A percentile compares a stretch with the other conserved stretches of the same genome.
Conservation (phyloP, 2,797 vertebrate species). For the Clarias platycephalus region DNA sequence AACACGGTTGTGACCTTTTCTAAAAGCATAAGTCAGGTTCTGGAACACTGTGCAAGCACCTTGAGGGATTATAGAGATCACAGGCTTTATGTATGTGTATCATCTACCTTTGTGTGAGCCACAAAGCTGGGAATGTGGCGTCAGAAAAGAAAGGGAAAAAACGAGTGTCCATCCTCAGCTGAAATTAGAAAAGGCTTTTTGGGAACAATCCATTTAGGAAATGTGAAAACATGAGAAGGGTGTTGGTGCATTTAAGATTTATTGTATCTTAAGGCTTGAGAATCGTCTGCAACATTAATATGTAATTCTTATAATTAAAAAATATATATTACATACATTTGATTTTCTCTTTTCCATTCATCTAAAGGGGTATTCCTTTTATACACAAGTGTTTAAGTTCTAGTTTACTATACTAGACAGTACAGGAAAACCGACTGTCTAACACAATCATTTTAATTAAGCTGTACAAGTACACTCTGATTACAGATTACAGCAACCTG, state of each 20-base stretch:
- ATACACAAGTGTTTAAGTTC: background rate
- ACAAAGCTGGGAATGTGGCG: background rate
- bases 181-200: background rate
- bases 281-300: background rate
- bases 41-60: background rate
- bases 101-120: constrained; percentile 10
- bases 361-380: background rate
- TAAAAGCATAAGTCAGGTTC: constrained; percentile 15
- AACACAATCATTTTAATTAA: background rate
- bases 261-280: background rate
- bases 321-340: background rate
- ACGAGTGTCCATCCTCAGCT: background rate
- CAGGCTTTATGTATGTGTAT: constrained; percentile 20
- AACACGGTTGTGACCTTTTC: constrained; percentile 18
- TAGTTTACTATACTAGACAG: background rate
- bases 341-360: background rate
- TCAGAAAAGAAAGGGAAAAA: background rate
- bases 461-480: background rate
- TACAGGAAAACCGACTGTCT: background rate
- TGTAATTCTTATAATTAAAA: background rate
- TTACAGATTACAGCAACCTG: background rate
- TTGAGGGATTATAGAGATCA: constrained; percentile 32
- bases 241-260: background rate
- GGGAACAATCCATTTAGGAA: background rate
- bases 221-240: too few species aligned